Evolutionary conservation across 1,140 invertebrate species (phyloP).

Genomic region (Cheumatopsyche charites): DNA sequence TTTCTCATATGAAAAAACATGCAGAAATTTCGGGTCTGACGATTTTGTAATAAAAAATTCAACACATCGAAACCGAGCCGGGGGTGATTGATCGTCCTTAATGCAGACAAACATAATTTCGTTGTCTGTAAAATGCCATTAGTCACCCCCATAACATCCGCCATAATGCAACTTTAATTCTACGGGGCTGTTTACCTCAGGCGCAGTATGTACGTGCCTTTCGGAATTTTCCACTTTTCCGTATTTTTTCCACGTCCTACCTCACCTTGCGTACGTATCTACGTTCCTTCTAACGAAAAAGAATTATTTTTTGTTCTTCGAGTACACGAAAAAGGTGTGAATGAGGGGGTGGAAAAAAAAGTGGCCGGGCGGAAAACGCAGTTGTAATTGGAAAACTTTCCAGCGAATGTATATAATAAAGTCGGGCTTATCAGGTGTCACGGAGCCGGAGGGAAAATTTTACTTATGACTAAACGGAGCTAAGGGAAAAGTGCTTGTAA

Average conservation of each 20-base stretch:
- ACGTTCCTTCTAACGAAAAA: background rate
- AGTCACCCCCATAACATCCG: constrained; percentile 29
- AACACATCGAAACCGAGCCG: too few species aligned
- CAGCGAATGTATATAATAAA: constrained; percentile 33
- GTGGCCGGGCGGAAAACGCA: constrained; percentile 29
- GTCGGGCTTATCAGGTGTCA: constrained; percentile 37
- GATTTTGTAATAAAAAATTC: too few species aligned
- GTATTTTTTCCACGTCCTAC: constrained; percentile 1
- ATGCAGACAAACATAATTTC: constrained; percentile 26
- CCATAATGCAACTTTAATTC: constrained; percentile 40
- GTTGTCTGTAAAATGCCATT: constrained; percentile 33
- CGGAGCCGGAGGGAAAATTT: constrained; percentile 28
- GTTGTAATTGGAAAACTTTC: constrained; percentile 39
- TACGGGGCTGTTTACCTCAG: constrained; percentile 20
- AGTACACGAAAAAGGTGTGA: constrained; percentile 34
- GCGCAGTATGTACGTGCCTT: background rate
- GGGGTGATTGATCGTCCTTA: constrained; percentile 29
- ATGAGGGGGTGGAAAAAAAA: constrained; percentile 27
- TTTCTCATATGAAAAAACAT: too few species aligned
- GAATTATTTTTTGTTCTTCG: background rate
- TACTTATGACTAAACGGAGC: constrained; percentile 15
- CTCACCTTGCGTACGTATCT: background rate
- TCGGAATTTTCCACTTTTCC: background rate
- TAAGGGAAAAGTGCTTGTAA: constrained; percentile 15
- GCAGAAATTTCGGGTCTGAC: too few species aligned